phyloP scores from a whole-genome alignment of 2,888 invertebrate genomes.

The Acleris emargana region DNA sequence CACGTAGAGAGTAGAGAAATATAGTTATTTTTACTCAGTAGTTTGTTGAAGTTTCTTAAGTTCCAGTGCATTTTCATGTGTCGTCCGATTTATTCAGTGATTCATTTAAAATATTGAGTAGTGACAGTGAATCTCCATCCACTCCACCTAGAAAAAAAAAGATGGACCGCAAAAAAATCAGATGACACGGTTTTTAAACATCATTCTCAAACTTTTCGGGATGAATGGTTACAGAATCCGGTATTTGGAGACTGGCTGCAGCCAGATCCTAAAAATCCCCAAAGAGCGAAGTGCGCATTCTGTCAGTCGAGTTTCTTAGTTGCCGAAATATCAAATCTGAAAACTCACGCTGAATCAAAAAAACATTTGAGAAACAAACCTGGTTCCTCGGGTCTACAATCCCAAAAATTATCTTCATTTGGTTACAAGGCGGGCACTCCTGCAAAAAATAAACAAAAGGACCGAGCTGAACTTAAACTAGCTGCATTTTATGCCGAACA shows the following conservation, averaged over 20 bases:
- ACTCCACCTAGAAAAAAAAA: neutral
- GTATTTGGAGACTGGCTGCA: conserved; percentile 26
- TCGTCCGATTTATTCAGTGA: no score
- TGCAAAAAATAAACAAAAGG: conserved; percentile 41
- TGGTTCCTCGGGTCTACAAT: conserved; percentile 10
- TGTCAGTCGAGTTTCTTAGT: conserved; percentile 27
- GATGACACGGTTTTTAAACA: neutral
- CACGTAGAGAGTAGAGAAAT: no score
- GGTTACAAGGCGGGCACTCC: conserved; percentile 16
- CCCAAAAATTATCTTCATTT: conserved; percentile 19
- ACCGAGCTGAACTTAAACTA: conserved; percentile 43
- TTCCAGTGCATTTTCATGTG: no score
- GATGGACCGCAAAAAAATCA: neutral
- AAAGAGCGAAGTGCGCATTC: conserved; percentile 36
- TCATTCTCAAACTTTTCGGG: conserved; percentile 6
- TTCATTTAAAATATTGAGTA: no score
- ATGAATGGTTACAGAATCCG: conserved; percentile 38
- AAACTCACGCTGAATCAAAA: conserved; percentile 16
- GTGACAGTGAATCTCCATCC: neutral
- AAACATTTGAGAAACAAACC: conserved; percentile 24
- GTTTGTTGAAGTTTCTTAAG: no score
- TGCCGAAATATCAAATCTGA: conserved; percentile 13
- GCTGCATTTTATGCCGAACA: conserved; percentile 46
- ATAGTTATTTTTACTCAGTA: no score
- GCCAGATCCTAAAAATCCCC: conserved; percentile 28